Percentiles rank a stretch among this genome's conserved stretches.
phyloP scores from a whole-genome alignment of 2,797 vertebrate genomes.

The Enteromius unitaeniatus region DNA sequence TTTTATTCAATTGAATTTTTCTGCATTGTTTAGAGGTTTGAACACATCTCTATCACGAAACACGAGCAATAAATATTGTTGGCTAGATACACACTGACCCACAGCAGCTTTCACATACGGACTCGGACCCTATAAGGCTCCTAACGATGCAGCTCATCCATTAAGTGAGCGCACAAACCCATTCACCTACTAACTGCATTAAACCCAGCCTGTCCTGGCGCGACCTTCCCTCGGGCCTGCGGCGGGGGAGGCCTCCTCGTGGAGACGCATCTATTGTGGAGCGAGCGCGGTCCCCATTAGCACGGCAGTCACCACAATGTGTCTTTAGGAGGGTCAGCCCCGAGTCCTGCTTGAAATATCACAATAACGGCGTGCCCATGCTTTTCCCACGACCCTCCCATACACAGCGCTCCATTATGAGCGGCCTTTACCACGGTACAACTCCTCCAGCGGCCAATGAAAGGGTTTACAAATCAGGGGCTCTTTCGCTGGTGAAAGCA shows the following conservation, averaged over 20 bases:
- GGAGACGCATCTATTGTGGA: constrained; percentile 59
- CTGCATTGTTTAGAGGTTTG: background rate
- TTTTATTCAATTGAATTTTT: background rate
- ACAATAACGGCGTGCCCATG: constrained; percentile 70
- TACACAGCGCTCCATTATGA: constrained; percentile 65
- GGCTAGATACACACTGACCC: background rate
- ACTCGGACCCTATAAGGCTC: background rate
- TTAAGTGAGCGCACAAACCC: constrained; percentile 39
- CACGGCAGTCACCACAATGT: constrained; percentile 58
- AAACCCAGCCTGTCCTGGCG: constrained; percentile 45
- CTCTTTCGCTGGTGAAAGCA: constrained; percentile 80
- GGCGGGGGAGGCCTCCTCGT: constrained; percentile 38
- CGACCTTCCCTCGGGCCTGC: constrained; percentile 34
- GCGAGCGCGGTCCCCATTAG: constrained; percentile 58
- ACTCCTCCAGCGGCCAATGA: constrained; percentile 70
- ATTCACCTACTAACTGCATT: constrained; percentile 55
- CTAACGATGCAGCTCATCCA: constrained; percentile 38
- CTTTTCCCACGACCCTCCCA: constrained; percentile 70
- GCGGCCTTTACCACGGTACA: constrained; percentile 51
- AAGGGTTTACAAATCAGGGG: constrained; percentile 80
- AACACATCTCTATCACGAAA: background rate
- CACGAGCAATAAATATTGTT: background rate
- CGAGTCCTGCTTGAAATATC: constrained; percentile 59
- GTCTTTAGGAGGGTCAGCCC: constrained; percentile 65
- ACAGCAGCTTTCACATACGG: background rate